Evolutionary conservation across 2,888 invertebrate species (phyloP).

Genomic region (Cetonia aurata): DNA sequence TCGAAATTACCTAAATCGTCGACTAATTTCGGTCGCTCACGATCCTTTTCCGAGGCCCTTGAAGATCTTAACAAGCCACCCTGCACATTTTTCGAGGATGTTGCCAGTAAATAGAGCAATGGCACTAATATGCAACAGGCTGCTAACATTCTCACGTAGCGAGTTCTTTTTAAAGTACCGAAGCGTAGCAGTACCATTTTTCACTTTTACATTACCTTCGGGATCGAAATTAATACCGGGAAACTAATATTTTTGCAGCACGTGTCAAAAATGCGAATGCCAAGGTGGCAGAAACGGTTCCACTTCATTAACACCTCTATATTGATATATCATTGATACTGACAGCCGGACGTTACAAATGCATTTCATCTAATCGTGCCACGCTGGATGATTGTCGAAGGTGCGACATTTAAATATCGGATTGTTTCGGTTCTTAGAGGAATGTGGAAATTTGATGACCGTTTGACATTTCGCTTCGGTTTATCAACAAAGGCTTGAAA

Average conservation of each 20-base stretch:
- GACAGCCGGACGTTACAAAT: too few relatives aligned
- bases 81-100: constrained; percentile 66
- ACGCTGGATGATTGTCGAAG: too few relatives aligned
- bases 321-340: too few relatives aligned
- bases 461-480: constrained; percentile 14
- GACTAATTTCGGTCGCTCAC: constrained; percentile 59
- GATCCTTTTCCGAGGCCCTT: constrained; percentile 48
- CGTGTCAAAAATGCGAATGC: constrained; percentile 48
- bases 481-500: constrained; percentile 1
- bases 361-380: too few relatives aligned
- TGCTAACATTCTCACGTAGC: constrained; percentile 64
- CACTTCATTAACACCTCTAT: constrained; percentile 32
- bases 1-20: constrained; percentile 88
- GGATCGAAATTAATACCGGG: background rate
- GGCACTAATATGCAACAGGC: constrained; percentile 71
- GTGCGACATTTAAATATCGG: too few relatives aligned
- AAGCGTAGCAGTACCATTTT: constrained; percentile 49
- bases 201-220: constrained; percentile 25
- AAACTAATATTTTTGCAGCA: constrained; percentile 43
- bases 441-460: background rate
- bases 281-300: constrained; percentile 46
- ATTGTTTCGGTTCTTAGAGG: too few relatives aligned
- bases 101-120: constrained; percentile 74
- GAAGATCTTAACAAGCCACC: constrained; percentile 52
- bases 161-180: constrained; percentile 50